Evolutionary conservation across 2,113 vertebrate genomes (phyloP).

Genomic region (Brienomyrus brachyistius): DNA sequence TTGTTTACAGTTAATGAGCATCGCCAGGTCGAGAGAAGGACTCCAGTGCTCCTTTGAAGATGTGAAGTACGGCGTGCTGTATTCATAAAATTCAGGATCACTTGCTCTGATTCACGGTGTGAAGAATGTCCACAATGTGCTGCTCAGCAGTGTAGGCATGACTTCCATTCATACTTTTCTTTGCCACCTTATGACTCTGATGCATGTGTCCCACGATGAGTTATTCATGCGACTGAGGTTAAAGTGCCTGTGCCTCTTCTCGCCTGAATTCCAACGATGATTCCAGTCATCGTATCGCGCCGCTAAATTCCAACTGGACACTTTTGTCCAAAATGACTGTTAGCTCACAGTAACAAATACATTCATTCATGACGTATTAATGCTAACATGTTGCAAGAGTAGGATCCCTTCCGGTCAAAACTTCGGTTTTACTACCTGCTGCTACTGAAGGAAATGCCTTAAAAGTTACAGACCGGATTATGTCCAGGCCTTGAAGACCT

Average conservation of each 20-base stretch:
- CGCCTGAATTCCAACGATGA: not conserved
- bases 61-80: not conserved
- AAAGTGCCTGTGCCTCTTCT: not conserved
- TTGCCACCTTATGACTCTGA: not conserved
- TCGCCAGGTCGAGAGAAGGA: not conserved
- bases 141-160: not conserved
- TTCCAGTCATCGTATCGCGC: not conserved
- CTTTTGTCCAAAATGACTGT: not conserved
- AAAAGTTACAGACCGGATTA: not conserved
- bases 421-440: not conserved
- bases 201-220: not conserved
- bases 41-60: not conserved
- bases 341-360: not conserved
- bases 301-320: not conserved
- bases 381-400: not conserved
- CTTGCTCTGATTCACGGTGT: not conserved
- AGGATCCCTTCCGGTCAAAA: not conserved
- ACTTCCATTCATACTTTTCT: not conserved
- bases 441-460: not conserved
- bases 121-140: not conserved
- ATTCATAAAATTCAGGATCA: constrained; percentile 1
- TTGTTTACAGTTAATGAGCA: constrained; percentile 10
- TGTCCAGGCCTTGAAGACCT: not conserved
- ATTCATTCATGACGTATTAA: not conserved
- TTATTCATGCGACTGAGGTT: not conserved